phyloP scores from a whole-genome alignment of 2,113 vertebrate species.

The Oncorhynchus masou region DNA sequence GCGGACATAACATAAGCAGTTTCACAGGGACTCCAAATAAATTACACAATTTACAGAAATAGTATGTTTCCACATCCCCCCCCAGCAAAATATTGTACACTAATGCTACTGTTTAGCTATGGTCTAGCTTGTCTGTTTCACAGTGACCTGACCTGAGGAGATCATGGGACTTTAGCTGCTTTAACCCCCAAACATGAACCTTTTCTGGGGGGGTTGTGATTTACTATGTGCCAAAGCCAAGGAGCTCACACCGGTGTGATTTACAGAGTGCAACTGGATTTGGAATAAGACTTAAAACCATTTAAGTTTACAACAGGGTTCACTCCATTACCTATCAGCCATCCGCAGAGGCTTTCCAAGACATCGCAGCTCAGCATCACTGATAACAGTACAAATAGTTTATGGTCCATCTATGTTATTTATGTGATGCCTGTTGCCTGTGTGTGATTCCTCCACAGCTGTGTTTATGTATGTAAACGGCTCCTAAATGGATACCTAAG shows the following conservation, averaged over 20 bases:
- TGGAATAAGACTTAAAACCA: constrained; percentile 19
- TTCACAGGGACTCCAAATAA: constrained; percentile 30
- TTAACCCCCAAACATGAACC: constrained; percentile 43
- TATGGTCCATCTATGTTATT: constrained; percentile 20
- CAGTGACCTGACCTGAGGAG: constrained; percentile 19
- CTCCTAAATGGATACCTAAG: constrained; percentile 29
- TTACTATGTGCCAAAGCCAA: constrained; percentile 36
- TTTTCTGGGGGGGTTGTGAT: constrained; percentile 25
- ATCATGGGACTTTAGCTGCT: constrained; percentile 35
- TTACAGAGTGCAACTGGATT: constrained; percentile 44
- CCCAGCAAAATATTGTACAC: constrained; percentile 11
- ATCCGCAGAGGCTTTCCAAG: constrained; percentile 20
- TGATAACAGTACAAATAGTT: constrained; percentile 27
- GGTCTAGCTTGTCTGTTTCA: constrained; percentile 21
- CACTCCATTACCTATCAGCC: constrained; percentile 29
- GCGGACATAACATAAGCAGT: constrained; percentile 14
- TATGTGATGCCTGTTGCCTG: not conserved
- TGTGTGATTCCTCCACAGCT: constrained; percentile 26
- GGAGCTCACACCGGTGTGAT: constrained; percentile 34
- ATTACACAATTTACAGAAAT: constrained; percentile 33
- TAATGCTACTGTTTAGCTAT: constrained; percentile 18
- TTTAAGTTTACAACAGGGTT: constrained; percentile 31
- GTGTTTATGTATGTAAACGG: constrained; percentile 44
- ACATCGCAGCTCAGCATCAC: constrained; percentile 13
- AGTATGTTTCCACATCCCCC: constrained; percentile 11